Conservation (phyloP, 2,888 invertebrate genomes). For the Athalia cordata region DNA sequence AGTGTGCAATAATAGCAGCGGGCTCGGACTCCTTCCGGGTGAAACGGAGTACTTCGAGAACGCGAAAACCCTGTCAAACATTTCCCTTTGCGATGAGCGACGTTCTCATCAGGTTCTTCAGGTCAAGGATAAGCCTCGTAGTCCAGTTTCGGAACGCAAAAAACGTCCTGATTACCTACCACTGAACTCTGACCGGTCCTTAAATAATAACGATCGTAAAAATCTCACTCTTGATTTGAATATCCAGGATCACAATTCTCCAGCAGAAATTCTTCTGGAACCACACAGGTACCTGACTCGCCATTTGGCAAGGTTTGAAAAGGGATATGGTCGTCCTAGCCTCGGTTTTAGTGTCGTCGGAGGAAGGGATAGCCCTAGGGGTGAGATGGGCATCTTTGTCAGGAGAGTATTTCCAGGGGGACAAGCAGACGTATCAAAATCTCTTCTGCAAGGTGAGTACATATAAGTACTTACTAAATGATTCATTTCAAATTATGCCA, state of each 20-base stretch:
- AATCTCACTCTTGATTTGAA: too few species aligned
- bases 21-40: conserved; percentile 54
- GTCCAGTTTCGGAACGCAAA: not conserved
- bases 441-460: conserved; percentile 76
- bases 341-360: conserved; percentile 81
- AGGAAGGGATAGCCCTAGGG: conserved; percentile 78
- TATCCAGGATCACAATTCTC: not conserved
- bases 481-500: conserved; percentile 5
- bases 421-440: conserved; percentile 77
- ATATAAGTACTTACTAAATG: not conserved
- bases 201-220: too few species aligned
- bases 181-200: conserved; percentile 45
- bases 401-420: conserved; percentile 78
- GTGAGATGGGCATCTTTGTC: conserved; percentile 79
- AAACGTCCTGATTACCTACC: conserved; percentile 61
- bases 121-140: not conserved
- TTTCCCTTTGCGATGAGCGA: conserved; percentile 59
- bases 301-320: conserved; percentile 72
- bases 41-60: conserved; percentile 65
- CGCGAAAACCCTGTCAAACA: conserved; percentile 63
- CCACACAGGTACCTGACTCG: conserved; percentile 64
- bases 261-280: conserved; percentile 58
- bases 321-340: conserved; percentile 77
- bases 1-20: conserved; percentile 56
- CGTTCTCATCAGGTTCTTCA: not conserved